These are phyloP conservation scores for Atrichornis clamosus DNA, from an alignment of 2,113 vertebrate species.

Conservation along the genomic window DNA sequence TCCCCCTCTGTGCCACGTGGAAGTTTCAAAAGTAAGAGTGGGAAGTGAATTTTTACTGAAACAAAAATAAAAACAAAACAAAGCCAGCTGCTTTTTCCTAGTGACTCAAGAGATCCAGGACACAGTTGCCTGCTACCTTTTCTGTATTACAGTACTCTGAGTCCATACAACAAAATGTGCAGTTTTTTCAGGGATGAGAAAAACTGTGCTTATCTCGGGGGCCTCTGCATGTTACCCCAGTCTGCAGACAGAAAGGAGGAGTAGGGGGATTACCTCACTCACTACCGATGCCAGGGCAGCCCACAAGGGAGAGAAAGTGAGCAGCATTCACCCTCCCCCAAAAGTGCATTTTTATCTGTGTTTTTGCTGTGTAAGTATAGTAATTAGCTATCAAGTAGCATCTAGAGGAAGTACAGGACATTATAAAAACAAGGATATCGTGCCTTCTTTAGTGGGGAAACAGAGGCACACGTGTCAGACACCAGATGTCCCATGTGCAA, in stretches of 20 bases:
- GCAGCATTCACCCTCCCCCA: neutral
- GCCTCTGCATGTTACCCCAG: neutral
- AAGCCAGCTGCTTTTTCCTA: constrained; percentile 11
- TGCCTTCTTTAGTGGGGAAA: neutral
- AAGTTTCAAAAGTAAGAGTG: constrained; percentile 43
- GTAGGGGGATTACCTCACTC: neutral
- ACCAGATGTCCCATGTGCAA: neutral
- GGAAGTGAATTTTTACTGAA: constrained; percentile 8
- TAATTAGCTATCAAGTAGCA: neutral
- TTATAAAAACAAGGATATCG: neutral
- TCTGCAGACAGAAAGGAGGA: neutral
- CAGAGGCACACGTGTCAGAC: neutral
- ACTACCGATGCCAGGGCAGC: neutral
- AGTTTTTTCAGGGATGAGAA: neutral
- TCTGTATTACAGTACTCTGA: neutral
- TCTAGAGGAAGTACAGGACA: neutral
- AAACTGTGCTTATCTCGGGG: neutral
- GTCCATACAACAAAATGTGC: neutral
- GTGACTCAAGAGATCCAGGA: constrained; percentile 18
- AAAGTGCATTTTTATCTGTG: neutral
- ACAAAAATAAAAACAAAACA: constrained; percentile 32
- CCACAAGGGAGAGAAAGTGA: neutral
- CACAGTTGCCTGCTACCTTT: neutral
- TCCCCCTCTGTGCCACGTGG: constrained; percentile 63
- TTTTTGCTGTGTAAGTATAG: neutral